Evolutionary conservation across 1,140 invertebrate genomes (phyloP), one percentile per base, ranked within the genome.

Genomic region (Drosophila melanogaster): DNA sequence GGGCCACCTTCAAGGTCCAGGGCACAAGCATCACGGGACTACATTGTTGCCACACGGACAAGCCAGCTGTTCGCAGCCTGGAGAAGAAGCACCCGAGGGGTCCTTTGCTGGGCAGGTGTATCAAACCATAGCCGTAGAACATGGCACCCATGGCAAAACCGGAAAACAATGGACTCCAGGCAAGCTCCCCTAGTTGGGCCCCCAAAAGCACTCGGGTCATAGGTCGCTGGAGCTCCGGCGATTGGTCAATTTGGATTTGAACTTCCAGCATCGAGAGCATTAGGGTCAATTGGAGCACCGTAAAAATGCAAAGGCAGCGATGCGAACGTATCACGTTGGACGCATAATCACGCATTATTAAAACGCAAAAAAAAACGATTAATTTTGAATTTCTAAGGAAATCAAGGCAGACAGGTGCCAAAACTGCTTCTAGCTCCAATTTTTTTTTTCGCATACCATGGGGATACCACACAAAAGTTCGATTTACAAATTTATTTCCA

Each of bases 81-180:
- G 26, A 4, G 0, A 74, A 10, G 30, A 85, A 62, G 5, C 53
- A 30, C 15, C 47, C 58, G 0, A 47, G 5, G 0, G 40, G 4
- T 0, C 62, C 56, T 3, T 30, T n/a, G 0, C 14, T 40, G 7
- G 41, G 47, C 1, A 85, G 15, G 22, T 60, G 33, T 0, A 77
- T 38, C 22, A 81, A 11, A 0, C 81, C 81, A 53, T 85, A 85
- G 1, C 77, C 81, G 11, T 86, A 86, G 17, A 30, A 54, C n/a
- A 77, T 43, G 19, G 51, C 24, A 11, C 59, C 40, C 44, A 81
- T 35, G 0, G 67, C 78, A 2, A 54, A 66, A 1, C 33, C 47
- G 0, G 77, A 56, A 3, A 74, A 53, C 8, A 86, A 3, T 3
- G 66, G 59, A 37, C 61, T 77, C n/a, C 12, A 49, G 0, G 44